These are phyloP conservation scores for Drymodes brunneopygia DNA, from an alignment of 2,113 vertebrate species.

Conservation along the genomic window DNA sequence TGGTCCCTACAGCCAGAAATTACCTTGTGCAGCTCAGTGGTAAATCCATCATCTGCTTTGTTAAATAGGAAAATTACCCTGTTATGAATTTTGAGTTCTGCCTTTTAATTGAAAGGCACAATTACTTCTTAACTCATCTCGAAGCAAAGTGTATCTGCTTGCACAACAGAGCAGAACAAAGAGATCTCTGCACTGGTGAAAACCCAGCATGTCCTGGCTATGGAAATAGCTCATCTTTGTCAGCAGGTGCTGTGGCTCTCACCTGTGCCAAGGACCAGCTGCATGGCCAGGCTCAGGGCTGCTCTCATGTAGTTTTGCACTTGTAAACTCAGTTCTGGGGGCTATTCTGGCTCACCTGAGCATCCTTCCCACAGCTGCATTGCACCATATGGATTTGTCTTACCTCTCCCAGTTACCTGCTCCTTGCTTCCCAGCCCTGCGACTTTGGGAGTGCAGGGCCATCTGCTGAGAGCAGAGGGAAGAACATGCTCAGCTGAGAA, in stretches of 20 bases:
- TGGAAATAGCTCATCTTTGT: not conserved
- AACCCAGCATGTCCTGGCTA: not conserved
- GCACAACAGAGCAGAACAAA: not conserved
- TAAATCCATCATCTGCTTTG: not conserved
- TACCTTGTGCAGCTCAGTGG: not conserved
- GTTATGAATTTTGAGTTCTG: not conserved
- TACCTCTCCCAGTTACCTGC: not conserved
- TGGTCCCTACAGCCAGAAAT: not conserved
- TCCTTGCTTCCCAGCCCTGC: not conserved
- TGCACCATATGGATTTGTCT: not conserved
- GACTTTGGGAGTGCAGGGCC: constrained; percentile 1
- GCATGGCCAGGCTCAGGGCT: not conserved
- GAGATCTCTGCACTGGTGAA: not conserved
- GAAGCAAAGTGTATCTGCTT: not conserved
- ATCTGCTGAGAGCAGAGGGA: constrained; percentile 45
- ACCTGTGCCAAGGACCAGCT: not conserved
- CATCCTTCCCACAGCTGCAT: not conserved
- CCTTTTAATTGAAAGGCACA: not conserved
- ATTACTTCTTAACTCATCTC: not conserved
- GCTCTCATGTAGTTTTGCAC: not conserved
- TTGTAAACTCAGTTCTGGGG: not conserved
- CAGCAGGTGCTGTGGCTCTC: not conserved
- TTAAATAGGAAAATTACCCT: not conserved
- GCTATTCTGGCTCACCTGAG: not conserved
- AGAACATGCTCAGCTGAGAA: not conserved